Evolutionary conservation across 1,140 invertebrate genomes (phyloP).

Genomic region (Melanaphis sacchari): DNA sequence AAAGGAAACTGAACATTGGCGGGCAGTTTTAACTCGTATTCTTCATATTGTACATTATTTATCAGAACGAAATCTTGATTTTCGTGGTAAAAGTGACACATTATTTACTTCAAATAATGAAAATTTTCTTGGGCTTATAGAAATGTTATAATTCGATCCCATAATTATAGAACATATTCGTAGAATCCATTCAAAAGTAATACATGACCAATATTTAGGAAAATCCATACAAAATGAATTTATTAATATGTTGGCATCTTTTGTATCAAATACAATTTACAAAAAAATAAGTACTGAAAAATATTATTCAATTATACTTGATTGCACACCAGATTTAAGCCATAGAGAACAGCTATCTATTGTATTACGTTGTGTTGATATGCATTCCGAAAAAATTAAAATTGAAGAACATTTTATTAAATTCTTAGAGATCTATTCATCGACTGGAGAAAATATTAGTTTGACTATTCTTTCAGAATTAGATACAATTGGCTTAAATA

Average conservation of each 20-base stretch:
- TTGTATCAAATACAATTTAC: background rate
- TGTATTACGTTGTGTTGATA: too few species aligned
- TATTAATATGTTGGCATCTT: background rate
- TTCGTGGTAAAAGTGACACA: background rate
- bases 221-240: background rate
- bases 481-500: too few species aligned
- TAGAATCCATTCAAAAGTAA: background rate
- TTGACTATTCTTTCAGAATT: too few species aligned
- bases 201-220: background rate
- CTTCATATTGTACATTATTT: background rate
- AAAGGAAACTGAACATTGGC: slow-evolving; percentile 17
- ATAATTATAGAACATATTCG: slow-evolving; percentile 25
- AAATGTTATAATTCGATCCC: slow-evolving; percentile 24
- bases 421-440: too few species aligned
- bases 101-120: slow-evolving; percentile 12
- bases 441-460: too few species aligned
- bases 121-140: background rate
- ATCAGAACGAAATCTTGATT: background rate
- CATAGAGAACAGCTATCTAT: background rate
- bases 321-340: background rate
- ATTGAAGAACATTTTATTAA: too few species aligned
- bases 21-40: slow-evolving; percentile 5
- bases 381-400: too few species aligned
- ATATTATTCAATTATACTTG: slow-evolving; percentile 2
- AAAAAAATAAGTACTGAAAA: background rate